Percentiles rank a stretch among this genome's conserved stretches.
Conservation (phyloP, 2,113 vertebrate genomes). For the Dicentrarchus labrax region DNA sequence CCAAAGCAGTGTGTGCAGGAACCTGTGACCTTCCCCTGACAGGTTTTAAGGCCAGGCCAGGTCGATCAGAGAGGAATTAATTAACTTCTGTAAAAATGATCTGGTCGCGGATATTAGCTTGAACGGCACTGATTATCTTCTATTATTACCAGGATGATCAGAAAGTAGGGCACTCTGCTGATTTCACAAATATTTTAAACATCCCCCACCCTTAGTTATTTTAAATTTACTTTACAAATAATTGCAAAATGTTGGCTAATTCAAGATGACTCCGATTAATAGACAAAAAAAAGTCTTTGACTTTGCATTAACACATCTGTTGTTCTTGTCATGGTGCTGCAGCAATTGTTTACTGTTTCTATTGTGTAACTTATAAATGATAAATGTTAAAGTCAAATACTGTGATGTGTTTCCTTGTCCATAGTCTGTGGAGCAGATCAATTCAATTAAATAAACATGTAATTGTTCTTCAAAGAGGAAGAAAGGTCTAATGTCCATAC, state of each 20-base stretch:
- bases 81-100: not conserved
- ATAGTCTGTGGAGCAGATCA: slow-evolving; percentile 33
- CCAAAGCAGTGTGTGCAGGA: not conserved
- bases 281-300: not conserved
- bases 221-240: not conserved
- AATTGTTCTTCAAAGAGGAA: slow-evolving; percentile 18
- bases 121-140: not conserved
- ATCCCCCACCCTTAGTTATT: not conserved
- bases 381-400: not conserved
- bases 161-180: not conserved
- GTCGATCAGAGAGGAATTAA: not conserved
- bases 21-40: not conserved
- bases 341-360: not conserved
- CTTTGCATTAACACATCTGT: not conserved
- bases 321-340: not conserved
- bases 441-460: slow-evolving; percentile 35
- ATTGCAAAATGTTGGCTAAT: not conserved
- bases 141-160: not conserved
- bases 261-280: not conserved
- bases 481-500: slow-evolving; percentile 4
- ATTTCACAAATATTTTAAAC: slow-evolving; percentile 4
- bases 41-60: not conserved
- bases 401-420: not conserved
- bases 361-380: slow-evolving; percentile 10
- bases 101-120: not conserved